phyloP scores from a whole-genome alignment of 2,113 vertebrate species.

The Hymenochirus boettgeri region DNA sequence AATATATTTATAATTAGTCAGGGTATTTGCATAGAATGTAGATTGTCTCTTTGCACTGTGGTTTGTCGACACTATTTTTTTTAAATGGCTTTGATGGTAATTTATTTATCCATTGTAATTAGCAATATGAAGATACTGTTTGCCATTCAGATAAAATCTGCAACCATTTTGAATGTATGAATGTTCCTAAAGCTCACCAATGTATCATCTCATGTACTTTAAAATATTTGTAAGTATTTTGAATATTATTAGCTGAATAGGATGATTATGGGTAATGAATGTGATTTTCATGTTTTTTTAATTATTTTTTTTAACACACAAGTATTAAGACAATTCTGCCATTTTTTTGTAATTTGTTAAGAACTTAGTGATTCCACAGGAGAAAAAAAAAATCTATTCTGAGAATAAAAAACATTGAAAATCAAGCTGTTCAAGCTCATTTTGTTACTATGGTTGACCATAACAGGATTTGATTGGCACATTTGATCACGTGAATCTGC shows the following conservation, averaged over 20 bases:
- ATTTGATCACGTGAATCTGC: no score
- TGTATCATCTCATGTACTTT: constrained; percentile 51
- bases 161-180: constrained; percentile 67
- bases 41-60: constrained; percentile 64
- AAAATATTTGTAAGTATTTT: constrained; percentile 51
- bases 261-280: constrained; percentile 49
- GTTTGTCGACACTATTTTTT: constrained; percentile 62
- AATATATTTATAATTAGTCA: constrained; percentile 64
- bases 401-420: constrained; percentile 46
- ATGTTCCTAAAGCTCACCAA: constrained; percentile 52
- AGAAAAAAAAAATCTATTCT: constrained; percentile 65
- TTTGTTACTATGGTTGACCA: no score
- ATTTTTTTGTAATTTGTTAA: constrained; percentile 63
- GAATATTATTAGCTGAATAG: constrained; percentile 51
- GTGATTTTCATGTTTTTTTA: constrained; percentile 59
- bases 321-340: constrained; percentile 55
- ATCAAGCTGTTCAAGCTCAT: no score
- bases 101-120: constrained; percentile 72
- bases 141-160: constrained; percentile 46
- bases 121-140: constrained; percentile 57
- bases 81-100: constrained; percentile 63
- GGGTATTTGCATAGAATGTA: constrained; percentile 79
- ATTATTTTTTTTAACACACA: constrained; percentile 56
- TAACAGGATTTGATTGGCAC: no score
- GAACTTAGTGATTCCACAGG: constrained; percentile 67